A percentile compares a stretch with the other conserved stretches of the same genome.
Conservation (phyloP, 2,113 vertebrate species). For the Emberiza fucata region DNA sequence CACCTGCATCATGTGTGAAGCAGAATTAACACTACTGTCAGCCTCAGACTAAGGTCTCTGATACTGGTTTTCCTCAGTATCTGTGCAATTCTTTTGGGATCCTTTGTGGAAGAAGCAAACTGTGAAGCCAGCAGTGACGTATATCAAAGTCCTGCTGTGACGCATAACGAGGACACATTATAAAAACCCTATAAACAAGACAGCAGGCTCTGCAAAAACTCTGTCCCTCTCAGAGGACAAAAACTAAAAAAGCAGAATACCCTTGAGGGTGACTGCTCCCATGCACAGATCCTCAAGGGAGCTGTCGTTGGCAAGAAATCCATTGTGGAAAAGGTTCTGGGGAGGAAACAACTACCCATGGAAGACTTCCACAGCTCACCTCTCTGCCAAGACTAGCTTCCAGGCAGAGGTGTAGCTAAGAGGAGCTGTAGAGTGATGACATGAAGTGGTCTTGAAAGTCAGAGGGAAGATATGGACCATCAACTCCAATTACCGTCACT, state of each 20-base stretch:
- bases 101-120: conserved; percentile 26
- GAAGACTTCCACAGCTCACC: neutral
- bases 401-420: neutral
- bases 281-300: neutral
- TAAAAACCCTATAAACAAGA: neutral
- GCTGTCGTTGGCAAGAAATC: neutral
- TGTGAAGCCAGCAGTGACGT: neutral
- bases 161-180: rapidly evolving
- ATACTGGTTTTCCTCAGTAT: neutral
- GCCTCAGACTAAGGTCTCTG: neutral
- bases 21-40: neutral
- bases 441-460: conserved; percentile 14
- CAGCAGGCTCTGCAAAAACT: neutral
- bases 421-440: neutral
- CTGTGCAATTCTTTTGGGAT: conserved; percentile 42
- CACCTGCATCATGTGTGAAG: neutral
- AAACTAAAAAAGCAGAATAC: neutral
- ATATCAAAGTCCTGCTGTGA: neutral
- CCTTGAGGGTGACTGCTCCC: neutral
- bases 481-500: conserved; percentile 26
- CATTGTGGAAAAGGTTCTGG: neutral
- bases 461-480: conserved; percentile 10
- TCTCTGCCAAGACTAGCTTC: neutral
- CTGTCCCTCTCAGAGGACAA: neutral
- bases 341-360: neutral